phyloP scores from a whole-genome alignment of 2,888 invertebrate genomes.

The Parochlus steinenii region DNA sequence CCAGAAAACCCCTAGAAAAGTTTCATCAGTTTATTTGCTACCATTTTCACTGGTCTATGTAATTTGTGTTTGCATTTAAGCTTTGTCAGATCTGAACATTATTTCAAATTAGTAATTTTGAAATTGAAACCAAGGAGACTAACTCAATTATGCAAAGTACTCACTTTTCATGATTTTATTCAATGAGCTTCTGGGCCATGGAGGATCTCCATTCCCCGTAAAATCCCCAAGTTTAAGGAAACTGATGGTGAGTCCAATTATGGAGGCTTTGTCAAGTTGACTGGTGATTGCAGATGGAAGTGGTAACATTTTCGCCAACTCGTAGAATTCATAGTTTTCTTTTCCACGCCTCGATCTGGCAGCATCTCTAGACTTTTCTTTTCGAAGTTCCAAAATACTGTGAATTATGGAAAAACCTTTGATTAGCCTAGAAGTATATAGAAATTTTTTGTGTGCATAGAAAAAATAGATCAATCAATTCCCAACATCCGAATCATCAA shows the following conservation, averaged over 20 bases:
- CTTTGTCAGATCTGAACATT: neutral
- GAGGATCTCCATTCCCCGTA: constrained; percentile 89
- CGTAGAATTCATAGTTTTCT: constrained; percentile 94
- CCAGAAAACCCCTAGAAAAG: too few relatives aligned
- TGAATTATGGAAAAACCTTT: constrained; percentile 27
- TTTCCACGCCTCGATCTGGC: constrained; percentile 82
- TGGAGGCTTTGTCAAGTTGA: constrained; percentile 89
- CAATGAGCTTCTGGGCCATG: constrained; percentile 73
- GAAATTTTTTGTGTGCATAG: too few relatives aligned
- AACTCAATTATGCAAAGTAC: constrained; percentile 19
- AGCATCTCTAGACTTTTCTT: constrained; percentile 87
- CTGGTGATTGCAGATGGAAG: constrained; percentile 82
- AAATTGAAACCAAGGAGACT: neutral
- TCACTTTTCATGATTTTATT: constrained; percentile 72
- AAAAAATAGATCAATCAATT: neutral
- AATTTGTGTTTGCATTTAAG: neutral
- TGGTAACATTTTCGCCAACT: constrained; percentile 87
- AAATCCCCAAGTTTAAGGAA: constrained; percentile 90
- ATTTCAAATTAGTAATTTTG: neutral
- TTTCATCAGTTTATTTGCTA: too few relatives aligned
- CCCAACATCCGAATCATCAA: neutral
- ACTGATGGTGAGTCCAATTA: constrained; percentile 89
- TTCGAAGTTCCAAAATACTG: constrained; percentile 84
- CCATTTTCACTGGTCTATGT: neutral
- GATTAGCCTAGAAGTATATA: too few relatives aligned